A percentile compares a stretch with the other conserved stretches of the same genome.
Conservation (phyloP, 1,140 invertebrate genomes). For the Macrotrachela quadricornifera region DNA sequence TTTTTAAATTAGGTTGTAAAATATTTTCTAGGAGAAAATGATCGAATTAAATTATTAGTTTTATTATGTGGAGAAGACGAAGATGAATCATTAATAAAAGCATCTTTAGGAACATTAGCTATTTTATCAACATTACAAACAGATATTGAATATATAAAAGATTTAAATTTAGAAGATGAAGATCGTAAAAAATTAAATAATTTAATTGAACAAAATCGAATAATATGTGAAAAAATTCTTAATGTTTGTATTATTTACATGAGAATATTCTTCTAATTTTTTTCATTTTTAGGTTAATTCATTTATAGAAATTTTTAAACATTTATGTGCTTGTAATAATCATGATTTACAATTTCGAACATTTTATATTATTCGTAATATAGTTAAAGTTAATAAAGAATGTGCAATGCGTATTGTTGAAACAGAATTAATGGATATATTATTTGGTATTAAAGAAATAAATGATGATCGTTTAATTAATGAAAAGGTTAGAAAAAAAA, state of each 20-base stretch:
- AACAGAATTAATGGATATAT: constrained; percentile 8
- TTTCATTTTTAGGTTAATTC: neutral
- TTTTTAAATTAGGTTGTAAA: no score
- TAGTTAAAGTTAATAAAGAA: neutral
- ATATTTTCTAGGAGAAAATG: neutral
- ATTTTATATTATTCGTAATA: constrained; percentile 5
- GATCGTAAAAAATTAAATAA: neutral
- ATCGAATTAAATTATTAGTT: constrained; percentile 5
- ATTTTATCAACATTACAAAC: no score
- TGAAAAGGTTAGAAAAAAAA: no score
- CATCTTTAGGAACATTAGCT: neutral
- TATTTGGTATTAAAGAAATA: neutral
- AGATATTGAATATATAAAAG: neutral
- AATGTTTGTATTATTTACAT: no score
- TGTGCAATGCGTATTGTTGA: neutral
- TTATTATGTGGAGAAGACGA: constrained; percentile 7
- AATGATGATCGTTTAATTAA: no score
- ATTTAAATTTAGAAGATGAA: neutral
- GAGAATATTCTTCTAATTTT: no score
- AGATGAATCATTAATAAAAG: neutral
- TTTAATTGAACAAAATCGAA: neutral
- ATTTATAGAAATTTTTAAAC: constrained; percentile 3
- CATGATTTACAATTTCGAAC: constrained; percentile 5
- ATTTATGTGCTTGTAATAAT: neutral
- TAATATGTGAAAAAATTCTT: neutral